Evolutionary conservation across 2,113 vertebrate genomes (phyloP), one percentile per base, ranked within the genome.

Genomic region (Seriola rivoliana): DNA sequence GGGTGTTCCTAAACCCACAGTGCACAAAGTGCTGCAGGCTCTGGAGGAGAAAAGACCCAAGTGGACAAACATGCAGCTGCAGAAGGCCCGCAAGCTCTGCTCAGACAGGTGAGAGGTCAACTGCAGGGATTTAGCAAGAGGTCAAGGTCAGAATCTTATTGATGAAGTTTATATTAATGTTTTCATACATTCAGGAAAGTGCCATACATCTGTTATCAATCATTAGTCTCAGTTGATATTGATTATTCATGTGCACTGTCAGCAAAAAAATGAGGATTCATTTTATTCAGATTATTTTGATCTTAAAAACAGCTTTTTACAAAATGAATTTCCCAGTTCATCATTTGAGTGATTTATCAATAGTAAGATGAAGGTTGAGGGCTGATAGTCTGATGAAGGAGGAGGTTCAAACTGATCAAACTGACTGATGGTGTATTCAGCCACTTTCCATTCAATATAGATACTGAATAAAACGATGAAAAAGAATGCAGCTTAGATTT

Each of bases 11-110:
- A 96, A 97, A 90, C 96, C 96, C 71, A 90, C 93, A 71, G 93
- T 96, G 71, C 97, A 96, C 72, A 97, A 96, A 93, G 96, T 98
- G 55, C 93, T 97, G 79, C 96, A 97, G 91, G 94, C 85, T 81
- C 94, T 99, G 71, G 97, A 99, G 79, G 96, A 95, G 84, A 95
- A 95, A 78, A 95, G 93, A 87, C 97, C 97, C 73, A 97, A 97
- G 78, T 99, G 97, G 97, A 97, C 94, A 84, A 94, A 95, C 88
- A 88, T 88, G 78, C 97, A 99, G 78, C 92, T 99, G 90, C 94
- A 96, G 91, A 97, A 96, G 90, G 96, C 98, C 81, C 96, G 93
- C 62, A 97, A 95, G 89, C 78, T 98, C 88, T 97, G 96, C 93
- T 90, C 90, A 46, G 94, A 96, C 78, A 95, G 97, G 97, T 99